phyloP scores from a whole-genome alignment of 2,888 invertebrate species.

The Vandiemenella viatica region DNA sequence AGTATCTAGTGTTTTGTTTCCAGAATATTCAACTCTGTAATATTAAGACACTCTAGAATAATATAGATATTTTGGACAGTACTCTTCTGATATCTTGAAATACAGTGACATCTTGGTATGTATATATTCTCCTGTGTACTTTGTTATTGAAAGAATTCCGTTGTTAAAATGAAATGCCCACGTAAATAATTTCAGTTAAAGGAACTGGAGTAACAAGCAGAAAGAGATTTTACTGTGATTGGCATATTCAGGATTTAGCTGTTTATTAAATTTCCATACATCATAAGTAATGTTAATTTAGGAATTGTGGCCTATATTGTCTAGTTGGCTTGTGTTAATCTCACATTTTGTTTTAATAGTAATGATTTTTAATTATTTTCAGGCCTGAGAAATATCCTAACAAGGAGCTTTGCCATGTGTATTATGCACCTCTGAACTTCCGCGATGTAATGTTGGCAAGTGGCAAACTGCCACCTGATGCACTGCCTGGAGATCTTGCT shows the following conservation, averaged over 20 bases:
- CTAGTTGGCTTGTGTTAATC: background rate
- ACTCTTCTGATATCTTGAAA: background rate
- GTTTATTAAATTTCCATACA: too few species aligned
- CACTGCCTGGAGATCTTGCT: conserved; percentile 77
- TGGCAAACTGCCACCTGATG: conserved; percentile 92
- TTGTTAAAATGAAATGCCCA: background rate
- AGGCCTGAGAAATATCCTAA: conserved; percentile 31
- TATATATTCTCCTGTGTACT: background rate
- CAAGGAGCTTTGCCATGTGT: conserved; percentile 64
- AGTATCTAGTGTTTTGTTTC: background rate
- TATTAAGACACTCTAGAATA: too few species aligned
- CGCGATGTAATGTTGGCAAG: conserved; percentile 96
- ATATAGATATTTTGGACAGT: too few species aligned
- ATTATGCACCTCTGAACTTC: conserved; percentile 93
- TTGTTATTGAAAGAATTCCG: background rate
- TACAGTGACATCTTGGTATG: background rate
- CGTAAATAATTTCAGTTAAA: background rate
- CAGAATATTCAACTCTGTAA: background rate
- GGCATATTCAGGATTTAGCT: too few species aligned
- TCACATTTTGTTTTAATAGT: conserved; percentile 14
- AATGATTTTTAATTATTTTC: conserved; percentile 19
- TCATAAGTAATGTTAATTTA: too few species aligned
- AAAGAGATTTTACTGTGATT: too few species aligned
- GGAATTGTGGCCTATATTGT: too few species aligned
- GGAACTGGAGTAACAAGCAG: background rate